Evolutionary conservation across 2,888 invertebrate species (phyloP).

Genomic region (Apodemia duryi): DNA sequence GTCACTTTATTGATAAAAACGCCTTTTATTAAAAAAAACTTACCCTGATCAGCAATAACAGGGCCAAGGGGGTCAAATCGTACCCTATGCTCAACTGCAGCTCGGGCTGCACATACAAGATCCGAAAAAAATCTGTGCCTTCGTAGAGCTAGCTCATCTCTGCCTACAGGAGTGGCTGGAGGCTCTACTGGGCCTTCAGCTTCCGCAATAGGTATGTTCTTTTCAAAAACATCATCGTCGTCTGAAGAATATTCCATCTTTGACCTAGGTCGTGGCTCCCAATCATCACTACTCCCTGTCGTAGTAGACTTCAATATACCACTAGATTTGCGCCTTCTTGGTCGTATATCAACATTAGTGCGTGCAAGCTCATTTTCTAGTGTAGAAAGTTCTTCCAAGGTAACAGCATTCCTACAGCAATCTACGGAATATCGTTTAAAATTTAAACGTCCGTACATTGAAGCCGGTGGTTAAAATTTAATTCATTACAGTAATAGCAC

Average conservation of each 20-base stretch:
- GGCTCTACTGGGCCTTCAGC: constrained; percentile 80
- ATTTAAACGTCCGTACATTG: constrained; percentile 25
- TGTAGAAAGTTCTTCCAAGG: constrained; percentile 58
- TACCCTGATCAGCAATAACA: constrained; percentile 80
- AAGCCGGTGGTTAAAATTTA: constrained; percentile 18
- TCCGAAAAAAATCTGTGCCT: constrained; percentile 89
- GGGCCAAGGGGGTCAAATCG: constrained; percentile 87
- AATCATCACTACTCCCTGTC: constrained; percentile 54
- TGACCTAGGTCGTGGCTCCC: constrained; percentile 44
- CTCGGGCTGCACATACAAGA: constrained; percentile 85
- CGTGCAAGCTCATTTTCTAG: constrained; percentile 62
- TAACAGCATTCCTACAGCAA: constrained; percentile 59
- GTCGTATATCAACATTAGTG: constrained; percentile 63
- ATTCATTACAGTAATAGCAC: constrained; percentile 32
- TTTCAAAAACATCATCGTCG: constrained; percentile 82
- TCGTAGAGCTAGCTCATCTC: constrained; percentile 87
- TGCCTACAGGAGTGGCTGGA: constrained; percentile 87
- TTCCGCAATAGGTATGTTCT: constrained; percentile 52
- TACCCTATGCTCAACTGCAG: constrained; percentile 86
- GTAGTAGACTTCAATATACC: constrained; percentile 67
- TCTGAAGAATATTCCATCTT: constrained; percentile 52
- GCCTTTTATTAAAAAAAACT: constrained; percentile 33
- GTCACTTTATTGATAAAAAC: not conserved
- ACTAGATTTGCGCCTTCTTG: constrained; percentile 62
- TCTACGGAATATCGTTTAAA: constrained; percentile 65